phyloP scores from a whole-genome alignment of 2,888 invertebrate genomes.

The Malthinus seriepunctatus region DNA sequence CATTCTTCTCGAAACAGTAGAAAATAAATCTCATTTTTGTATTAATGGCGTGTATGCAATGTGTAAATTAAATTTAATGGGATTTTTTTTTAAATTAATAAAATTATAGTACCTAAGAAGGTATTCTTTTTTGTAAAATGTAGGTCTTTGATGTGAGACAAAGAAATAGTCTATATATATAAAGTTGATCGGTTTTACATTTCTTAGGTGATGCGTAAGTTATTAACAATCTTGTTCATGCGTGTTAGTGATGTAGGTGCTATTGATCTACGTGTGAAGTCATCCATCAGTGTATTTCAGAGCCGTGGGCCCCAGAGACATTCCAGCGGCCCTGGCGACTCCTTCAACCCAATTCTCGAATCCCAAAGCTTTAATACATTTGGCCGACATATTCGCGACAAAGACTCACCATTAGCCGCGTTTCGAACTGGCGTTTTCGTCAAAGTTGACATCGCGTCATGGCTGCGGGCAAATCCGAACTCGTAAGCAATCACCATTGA shows the following conservation, averaged over 20 bases:
- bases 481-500: conserved; percentile 45
- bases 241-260: conserved; percentile 48
- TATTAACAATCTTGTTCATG: conserved; percentile 51
- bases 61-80: too few relatives aligned
- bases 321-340: conserved; percentile 40
- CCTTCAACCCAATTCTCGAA: conserved; percentile 30
- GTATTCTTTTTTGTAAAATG: not conserved
- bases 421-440: conserved; percentile 42
- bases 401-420: conserved; percentile 49
- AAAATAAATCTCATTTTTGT: not conserved
- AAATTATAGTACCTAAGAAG: too few relatives aligned
- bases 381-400: conserved; percentile 43
- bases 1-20: too few relatives aligned
- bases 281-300: conserved; percentile 52
- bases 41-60: too few relatives aligned
- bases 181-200: conserved; percentile 12
- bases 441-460: conserved; percentile 51
- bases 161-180: not conserved
- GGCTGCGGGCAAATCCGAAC: conserved; percentile 50
- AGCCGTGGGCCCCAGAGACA: conserved; percentile 43
- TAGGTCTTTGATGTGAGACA: not conserved
- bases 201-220: conserved; percentile 40
- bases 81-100: too few relatives aligned
- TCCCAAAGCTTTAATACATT: conserved; percentile 32
- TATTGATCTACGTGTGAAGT: conserved; percentile 53